Evolutionary conservation across 2,888 invertebrate genomes (phyloP), one percentile per base, ranked within the genome.

Genomic region (Callyntrura sp.): DNA sequence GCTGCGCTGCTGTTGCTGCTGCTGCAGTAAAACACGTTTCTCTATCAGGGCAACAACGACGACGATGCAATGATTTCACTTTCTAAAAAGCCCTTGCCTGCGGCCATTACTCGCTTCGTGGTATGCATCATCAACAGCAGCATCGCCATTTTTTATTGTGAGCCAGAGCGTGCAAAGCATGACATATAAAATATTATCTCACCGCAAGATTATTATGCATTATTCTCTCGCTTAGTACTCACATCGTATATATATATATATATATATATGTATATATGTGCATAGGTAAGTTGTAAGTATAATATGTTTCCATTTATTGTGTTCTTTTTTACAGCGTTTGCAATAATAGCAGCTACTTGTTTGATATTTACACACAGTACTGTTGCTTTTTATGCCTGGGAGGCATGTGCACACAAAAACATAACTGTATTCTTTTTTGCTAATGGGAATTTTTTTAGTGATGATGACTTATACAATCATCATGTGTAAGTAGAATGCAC

Each of bases 21-120:
- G 35, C 11, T 20, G 35, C 23, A n/a, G 43, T n/a, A 70, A 1
- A 45, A 45, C 70, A 70, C 45, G 43, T 45, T 70, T 20, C 20
- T 45, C 1, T 57, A 57, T 17, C 60, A 60, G 60, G 17, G 23
- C 20, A n/a, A 57, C 57, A 17, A 73, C 73, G 73, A 43, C 43
- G 35, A 45, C 70, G 70, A 84, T 25, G 70, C 17, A 48, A 60
- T 73, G 60, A 82, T 84, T 88, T 88, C 88, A 88, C 88, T 88
- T 88, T 88, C 88, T 88, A 88, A 88, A 81, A 76, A 70, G 12
- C 45, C 82, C 60, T 82, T 23, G 76, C 76, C 76, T 76, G 51
- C 45, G 88, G 88, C 88, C 73, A 78, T 78, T 43, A 48, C 43
- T 82, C 43, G 43, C 57, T 82, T 76, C 84, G 20, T 70, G 70